These are phyloP conservation scores for Anser cygnoides DNA, from an alignment of 2,113 vertebrate species.

Conservation along the genomic window DNA sequence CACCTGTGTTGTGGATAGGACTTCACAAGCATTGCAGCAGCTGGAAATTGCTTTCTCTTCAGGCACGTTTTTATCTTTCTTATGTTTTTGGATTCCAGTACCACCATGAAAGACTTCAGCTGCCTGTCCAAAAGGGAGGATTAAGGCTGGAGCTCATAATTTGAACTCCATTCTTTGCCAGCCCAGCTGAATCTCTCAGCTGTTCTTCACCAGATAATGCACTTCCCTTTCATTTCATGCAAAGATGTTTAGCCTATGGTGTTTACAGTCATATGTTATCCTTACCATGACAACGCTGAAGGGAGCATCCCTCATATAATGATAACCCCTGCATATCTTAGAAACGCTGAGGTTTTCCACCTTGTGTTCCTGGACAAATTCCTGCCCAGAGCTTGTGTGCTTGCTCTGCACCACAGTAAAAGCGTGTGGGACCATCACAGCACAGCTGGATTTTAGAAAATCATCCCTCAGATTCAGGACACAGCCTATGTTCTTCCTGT, in stretches of 20 bases:
- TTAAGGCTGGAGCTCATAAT: conserved; percentile 35
- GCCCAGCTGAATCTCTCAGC: conserved; percentile 53
- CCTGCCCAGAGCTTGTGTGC: not conserved
- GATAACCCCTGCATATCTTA: conserved; percentile 50
- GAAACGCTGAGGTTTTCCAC: conserved; percentile 40
- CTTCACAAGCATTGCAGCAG: not conserved
- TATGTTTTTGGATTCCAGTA: conserved; percentile 19
- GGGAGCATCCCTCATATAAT: conserved; percentile 21
- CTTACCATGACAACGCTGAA: conserved; percentile 48
- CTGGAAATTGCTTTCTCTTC: not conserved
- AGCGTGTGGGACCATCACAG: not conserved
- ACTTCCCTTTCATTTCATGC: conserved; percentile 23
- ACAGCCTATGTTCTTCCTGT: not conserved
- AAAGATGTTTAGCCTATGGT: conserved; percentile 26
- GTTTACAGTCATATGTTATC: conserved; percentile 45
- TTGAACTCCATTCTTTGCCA: conserved; percentile 32
- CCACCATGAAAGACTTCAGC: conserved; percentile 28
- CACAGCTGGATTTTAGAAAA: not conserved
- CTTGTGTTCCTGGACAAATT: conserved; percentile 40
- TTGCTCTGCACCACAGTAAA: not conserved
- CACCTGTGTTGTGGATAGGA: not conserved
- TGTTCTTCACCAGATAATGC: conserved; percentile 42
- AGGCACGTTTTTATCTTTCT: not conserved
- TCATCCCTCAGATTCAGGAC: not conserved
- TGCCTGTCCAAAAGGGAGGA: conserved; percentile 24